Percentiles rank a stretch among this genome's conserved stretches.
These are phyloP conservation scores for Halictus rubicundus DNA, from an alignment of 1,140 invertebrate species.

Conservation along the genomic window DNA sequence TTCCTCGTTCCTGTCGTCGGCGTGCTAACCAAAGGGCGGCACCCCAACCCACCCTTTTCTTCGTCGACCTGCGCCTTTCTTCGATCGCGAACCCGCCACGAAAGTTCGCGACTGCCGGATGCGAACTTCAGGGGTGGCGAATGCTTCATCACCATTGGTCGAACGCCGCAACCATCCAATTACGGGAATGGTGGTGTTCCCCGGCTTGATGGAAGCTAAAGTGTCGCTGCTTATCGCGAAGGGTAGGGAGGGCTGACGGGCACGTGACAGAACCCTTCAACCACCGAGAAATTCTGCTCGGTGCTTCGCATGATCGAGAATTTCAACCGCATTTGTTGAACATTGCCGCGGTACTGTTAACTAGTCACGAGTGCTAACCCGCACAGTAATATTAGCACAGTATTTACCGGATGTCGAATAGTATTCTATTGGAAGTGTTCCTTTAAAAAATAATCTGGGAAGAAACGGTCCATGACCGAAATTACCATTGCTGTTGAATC, in stretches of 20 bases:
- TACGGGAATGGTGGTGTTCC: not conserved
- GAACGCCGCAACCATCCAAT: not conserved
- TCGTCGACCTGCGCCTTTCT: slow-evolving; percentile 55
- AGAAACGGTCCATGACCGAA: no score
- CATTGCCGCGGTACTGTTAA: no score
- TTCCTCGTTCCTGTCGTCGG: slow-evolving; percentile 12
- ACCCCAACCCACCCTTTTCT: slow-evolving; percentile 47
- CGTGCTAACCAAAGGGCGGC: slow-evolving; percentile 31
- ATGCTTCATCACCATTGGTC: slow-evolving; percentile 34
- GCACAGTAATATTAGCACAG: no score
- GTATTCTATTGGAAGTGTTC: no score
- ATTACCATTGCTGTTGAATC: no score
- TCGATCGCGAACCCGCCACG: slow-evolving; percentile 50
- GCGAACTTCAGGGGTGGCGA: slow-evolving; percentile 8
- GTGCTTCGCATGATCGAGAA: no score
- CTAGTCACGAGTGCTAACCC: no score
- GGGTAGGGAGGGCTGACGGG: not conserved
- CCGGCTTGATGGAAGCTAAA: not conserved
- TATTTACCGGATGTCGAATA: no score
- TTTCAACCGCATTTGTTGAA: no score
- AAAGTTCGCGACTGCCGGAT: slow-evolving; percentile 24
- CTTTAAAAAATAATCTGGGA: no score
- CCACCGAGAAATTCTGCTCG: no score
- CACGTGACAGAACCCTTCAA: not conserved
- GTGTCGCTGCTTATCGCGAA: not conserved